Evolutionary conservation across 2,888 invertebrate species (phyloP).

Genomic region (Abrostola tripartita): DNA sequence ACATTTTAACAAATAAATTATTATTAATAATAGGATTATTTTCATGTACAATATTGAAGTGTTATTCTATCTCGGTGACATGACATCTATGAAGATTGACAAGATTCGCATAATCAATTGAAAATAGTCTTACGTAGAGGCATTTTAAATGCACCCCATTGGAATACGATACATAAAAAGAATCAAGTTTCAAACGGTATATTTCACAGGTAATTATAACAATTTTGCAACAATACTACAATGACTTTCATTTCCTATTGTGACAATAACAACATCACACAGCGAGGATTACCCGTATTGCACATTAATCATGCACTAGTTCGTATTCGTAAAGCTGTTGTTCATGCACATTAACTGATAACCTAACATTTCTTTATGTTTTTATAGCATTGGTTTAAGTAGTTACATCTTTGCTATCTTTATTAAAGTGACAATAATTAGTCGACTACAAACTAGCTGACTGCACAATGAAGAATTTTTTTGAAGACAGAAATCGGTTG

Average conservation of each 20-base stretch:
- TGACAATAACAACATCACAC: slow-evolving; percentile 22
- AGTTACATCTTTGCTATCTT: slow-evolving; percentile 8
- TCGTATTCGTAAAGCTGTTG: background rate
- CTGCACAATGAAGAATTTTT: background rate
- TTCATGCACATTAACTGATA: slow-evolving; percentile 7
- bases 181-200: too few relatives aligned
- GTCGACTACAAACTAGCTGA: background rate
- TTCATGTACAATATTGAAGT: too few relatives aligned
- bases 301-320: slow-evolving; percentile 3
- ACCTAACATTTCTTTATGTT: slow-evolving; percentile 1
- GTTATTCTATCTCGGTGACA: too few relatives aligned
- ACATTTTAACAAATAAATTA: too few relatives aligned
- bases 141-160: too few relatives aligned
- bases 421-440: slow-evolving; percentile 5
- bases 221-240: slow-evolving; percentile 33
- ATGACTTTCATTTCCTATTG: slow-evolving; percentile 43
- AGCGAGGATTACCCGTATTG: slow-evolving; percentile 7
- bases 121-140: too few relatives aligned
- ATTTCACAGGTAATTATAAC: slow-evolving; percentile 1
- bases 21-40: too few relatives aligned
- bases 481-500: too few relatives aligned
- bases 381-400: background rate
- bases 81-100: too few relatives aligned
- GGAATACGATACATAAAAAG: too few relatives aligned
- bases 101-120: too few relatives aligned